phyloP scores from a whole-genome alignment of 1,140 invertebrate genomes.

The Eurosta solidaginis region DNA sequence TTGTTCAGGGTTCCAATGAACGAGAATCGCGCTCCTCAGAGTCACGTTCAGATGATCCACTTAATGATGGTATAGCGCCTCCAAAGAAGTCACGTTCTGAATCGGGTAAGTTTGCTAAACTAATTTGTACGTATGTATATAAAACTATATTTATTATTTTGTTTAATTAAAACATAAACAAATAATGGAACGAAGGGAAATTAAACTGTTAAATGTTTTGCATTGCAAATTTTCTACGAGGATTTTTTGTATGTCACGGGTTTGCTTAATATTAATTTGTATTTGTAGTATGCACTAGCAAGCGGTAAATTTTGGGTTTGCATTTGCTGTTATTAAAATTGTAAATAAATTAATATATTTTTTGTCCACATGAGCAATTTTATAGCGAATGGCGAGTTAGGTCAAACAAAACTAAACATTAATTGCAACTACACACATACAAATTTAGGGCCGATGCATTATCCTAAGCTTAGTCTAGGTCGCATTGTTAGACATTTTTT shows the following conservation, averaged over 20 bases:
- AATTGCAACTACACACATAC: too few relatives aligned
- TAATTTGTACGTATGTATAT: not conserved
- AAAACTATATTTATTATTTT: slow-evolving; percentile 23
- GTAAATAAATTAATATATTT: too few relatives aligned
- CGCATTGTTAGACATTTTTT: too few relatives aligned
- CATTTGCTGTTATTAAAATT: too few relatives aligned
- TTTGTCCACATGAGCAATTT: too few relatives aligned
- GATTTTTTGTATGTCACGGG: not conserved
- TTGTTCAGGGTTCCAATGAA: slow-evolving; percentile 53
- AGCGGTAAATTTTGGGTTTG: too few relatives aligned
- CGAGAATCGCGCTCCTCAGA: slow-evolving; percentile 51
- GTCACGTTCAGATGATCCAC: slow-evolving; percentile 54
- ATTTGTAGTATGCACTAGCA: too few relatives aligned
- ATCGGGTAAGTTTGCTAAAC: slow-evolving; percentile 49
- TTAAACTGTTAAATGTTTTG: not conserved
- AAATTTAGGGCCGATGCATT: too few relatives aligned
- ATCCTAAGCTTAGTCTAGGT: too few relatives aligned
- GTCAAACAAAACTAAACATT: too few relatives aligned
- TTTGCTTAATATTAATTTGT: not conserved
- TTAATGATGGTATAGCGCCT: slow-evolving; percentile 48
- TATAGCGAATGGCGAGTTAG: too few relatives aligned
- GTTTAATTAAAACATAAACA: slow-evolving; percentile 39
- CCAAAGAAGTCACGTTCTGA: slow-evolving; percentile 53
- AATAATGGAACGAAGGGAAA: slow-evolving; percentile 31
- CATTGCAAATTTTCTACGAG: not conserved